These are phyloP conservation scores for Eospalax fontanierii DNA, from an alignment of 2,797 vertebrate genomes.

Conservation along the genomic window DNA sequence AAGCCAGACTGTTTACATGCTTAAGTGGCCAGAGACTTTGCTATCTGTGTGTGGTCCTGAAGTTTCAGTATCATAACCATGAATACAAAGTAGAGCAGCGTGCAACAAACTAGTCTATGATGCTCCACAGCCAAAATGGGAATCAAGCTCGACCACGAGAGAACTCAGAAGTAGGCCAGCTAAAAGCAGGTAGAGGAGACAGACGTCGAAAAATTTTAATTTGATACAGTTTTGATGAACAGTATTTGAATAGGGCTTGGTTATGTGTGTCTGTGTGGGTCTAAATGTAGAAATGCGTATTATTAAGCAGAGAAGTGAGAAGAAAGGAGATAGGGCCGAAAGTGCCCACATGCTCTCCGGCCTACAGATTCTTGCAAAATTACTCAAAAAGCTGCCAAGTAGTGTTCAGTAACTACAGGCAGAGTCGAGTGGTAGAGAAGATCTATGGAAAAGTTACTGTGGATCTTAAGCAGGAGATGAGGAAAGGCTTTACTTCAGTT, in stretches of 20 bases:
- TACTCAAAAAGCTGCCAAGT: conserved; percentile 46
- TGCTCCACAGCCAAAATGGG: conserved; percentile 84
- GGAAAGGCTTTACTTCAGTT: conserved; percentile 9
- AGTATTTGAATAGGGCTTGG: conserved; percentile 49
- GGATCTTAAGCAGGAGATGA: neutral
- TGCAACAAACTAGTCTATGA: conserved; percentile 90
- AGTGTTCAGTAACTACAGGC: conserved; percentile 26
- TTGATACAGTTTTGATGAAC: conserved; percentile 41
- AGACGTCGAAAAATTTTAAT: neutral
- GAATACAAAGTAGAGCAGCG: conserved; percentile 92
- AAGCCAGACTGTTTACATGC: conserved; percentile 93
- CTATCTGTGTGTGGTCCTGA: conserved; percentile 95
- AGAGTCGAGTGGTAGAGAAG: conserved; percentile 35
- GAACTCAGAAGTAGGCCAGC: conserved; percentile 73
- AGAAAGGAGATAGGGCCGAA: neutral
- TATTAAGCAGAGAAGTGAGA: neutral
- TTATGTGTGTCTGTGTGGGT: neutral
- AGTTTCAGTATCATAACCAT: conserved; percentile 91
- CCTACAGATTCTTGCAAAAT: conserved; percentile 27
- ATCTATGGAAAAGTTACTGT: conserved; percentile 34
- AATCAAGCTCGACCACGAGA: conserved; percentile 73
- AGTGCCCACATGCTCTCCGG: neutral
- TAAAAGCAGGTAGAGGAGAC: neutral
- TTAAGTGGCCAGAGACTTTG: conserved; percentile 91
- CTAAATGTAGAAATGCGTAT: neutral